Base-by-base conservation (phyloP, 2,888 invertebrate species). In the Sialis lutaria region DNA sequence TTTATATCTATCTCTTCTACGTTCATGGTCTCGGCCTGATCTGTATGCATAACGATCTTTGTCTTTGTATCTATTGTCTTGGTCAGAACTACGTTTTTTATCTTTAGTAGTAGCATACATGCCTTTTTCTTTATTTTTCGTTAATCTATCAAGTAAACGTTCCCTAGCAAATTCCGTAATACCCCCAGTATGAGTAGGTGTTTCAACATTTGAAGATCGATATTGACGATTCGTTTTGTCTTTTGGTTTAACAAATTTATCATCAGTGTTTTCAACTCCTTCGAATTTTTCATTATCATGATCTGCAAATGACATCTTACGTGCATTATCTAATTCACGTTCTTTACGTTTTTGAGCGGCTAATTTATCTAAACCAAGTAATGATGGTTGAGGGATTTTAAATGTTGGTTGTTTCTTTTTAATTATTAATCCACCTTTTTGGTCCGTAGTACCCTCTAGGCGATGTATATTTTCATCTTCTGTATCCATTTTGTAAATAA, bases 101-200 rank as follows among this genome's bases (percentile, higher is more conserved):
- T 78, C 72, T 64, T 77, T 70, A 22, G 81, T 77, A 0, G 81
- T 79, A 42, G 79, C 73, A 60, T 79, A 78, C 0, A 85, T 76
- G 31, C 83, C 84, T 58, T 82, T 76, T 53, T 80, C 77, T 60
- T 73, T 74, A 46, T 75, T 67, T 57, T 73, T 74, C 9, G 56
- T 51, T 50, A 79, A 67, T 51, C 83, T 70, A 57, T 83, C 78
- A 33, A 81, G 64, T 58, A 87, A 70, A 42, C 86, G 74, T 55
- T 81, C 77, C 48, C 80, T 70, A 0, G 86, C 88, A 59, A 79
- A 79, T 48, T 79, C 77, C 32, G 86, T 86, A 22, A 95, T 83
- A 5, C 95, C 95, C 5, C 93, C 95, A 0, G 93, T 91, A 58
- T 95, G 81, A 0, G 93, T 87, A 0, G 96, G 96, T 0, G 95